Conservation (phyloP, 1,140 invertebrate species). For the Eueides isabella region DNA sequence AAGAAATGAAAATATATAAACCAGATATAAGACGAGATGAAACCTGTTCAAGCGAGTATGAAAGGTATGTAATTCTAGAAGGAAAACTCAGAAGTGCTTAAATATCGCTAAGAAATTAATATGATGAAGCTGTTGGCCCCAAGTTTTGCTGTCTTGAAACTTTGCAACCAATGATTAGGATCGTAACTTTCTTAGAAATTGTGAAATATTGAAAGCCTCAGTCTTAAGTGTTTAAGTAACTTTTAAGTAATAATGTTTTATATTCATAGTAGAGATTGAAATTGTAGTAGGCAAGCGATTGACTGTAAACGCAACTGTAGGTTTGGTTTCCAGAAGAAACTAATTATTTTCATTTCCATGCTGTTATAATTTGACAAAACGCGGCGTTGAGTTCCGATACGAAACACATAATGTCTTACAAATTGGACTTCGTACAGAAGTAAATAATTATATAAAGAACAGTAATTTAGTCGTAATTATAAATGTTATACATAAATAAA, state of each 20-base stretch:
- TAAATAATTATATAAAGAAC: no score
- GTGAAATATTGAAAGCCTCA: conserved; percentile 4
- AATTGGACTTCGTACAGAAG: no score
- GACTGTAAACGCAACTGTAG: no score
- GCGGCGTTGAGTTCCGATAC: no score
- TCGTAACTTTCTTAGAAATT: conserved; percentile 2
- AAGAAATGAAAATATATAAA: not conserved
- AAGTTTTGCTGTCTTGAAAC: conserved; percentile 7
- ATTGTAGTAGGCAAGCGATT: no score
- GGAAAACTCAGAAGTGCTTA: conserved; percentile 1
- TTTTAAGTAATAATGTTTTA: conserved; percentile 4
- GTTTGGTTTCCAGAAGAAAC: no score
- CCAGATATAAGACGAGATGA: not conserved
- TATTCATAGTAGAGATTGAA: no score
- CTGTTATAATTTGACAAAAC: no score
- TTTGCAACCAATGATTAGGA: conserved; percentile 10
- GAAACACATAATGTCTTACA: no score
- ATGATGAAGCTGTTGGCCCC: not conserved
- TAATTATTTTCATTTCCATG: no score
- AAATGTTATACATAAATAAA: no score
- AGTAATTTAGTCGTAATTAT: no score
- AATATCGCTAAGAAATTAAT: conserved; percentile 13
- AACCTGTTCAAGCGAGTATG: not conserved
- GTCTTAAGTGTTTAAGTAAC: not conserved
- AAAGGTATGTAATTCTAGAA: not conserved